Evolutionary conservation across 2,797 vertebrate genomes (phyloP).

Genomic region (Lepidocolaptes lacrymiger): DNA sequence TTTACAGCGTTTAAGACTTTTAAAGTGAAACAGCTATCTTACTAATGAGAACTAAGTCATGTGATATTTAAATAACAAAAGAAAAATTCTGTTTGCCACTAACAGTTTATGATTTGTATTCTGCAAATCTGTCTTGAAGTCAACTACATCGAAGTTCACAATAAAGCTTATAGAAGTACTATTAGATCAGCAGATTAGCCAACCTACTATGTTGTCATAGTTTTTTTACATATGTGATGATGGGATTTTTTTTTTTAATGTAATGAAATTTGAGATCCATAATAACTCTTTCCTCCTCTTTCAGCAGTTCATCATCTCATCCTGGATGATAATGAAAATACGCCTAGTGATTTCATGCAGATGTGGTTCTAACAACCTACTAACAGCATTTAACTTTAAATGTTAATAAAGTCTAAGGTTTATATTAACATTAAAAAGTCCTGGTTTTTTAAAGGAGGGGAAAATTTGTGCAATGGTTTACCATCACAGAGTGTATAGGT

Average conservation of each 20-base stretch:
- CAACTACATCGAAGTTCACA: background rate
- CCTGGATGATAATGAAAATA: constrained; percentile 32
- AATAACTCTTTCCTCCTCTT: constrained; percentile 34
- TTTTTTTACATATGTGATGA: background rate
- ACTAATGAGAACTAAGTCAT: constrained; percentile 54
- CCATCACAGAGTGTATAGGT: background rate
- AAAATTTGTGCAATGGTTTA: background rate
- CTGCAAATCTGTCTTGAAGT: background rate
- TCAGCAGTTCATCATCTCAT: constrained; percentile 30
- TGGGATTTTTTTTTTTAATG: background rate
- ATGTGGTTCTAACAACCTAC: background rate
- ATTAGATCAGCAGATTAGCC: background rate
- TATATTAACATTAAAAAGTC: background rate
- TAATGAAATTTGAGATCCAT: constrained; percentile 21
- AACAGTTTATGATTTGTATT: background rate
- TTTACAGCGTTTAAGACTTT: constrained; percentile 62
- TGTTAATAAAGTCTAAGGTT: background rate
- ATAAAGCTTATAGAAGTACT: background rate
- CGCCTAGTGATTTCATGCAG: background rate
- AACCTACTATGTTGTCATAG: background rate
- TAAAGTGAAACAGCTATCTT: constrained; percentile 61
- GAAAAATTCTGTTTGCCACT: constrained; percentile 57
- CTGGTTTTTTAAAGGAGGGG: background rate
- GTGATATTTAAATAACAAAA: constrained; percentile 57
- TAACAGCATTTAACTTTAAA: background rate